Evolutionary conservation across 2,888 invertebrate species (phyloP).

Genomic region (Watsonalla cultraria): DNA sequence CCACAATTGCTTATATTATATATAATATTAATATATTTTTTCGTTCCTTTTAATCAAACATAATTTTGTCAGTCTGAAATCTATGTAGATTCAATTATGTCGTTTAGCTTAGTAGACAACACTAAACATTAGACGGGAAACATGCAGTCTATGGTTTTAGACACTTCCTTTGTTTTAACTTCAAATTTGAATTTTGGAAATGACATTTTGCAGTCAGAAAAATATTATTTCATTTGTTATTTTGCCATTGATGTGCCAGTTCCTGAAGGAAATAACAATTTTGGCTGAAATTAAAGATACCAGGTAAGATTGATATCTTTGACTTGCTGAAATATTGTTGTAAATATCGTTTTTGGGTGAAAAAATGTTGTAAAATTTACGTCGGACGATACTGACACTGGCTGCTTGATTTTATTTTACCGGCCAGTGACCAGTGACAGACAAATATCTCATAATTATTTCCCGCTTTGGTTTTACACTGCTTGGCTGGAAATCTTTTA

Average conservation of each 20-base stretch:
- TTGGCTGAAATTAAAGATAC: neutral
- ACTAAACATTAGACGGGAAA: constrained; percentile 5
- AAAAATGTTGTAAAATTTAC: constrained; percentile 11
- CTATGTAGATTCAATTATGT: no score
- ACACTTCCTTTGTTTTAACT: constrained; percentile 37
- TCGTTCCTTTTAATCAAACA: no score
- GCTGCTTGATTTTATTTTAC: constrained; percentile 35
- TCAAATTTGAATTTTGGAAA: constrained; percentile 44
- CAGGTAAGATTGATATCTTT: constrained; percentile 15
- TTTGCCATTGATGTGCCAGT: constrained; percentile 54
- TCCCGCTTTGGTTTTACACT: constrained; percentile 24
- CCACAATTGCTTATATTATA: no score
- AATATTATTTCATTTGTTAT: constrained; percentile 55
- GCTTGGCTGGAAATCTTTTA: constrained; percentile 41
- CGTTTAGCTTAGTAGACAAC: no score
- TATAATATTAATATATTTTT: no score
- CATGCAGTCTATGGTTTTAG: constrained; percentile 19
- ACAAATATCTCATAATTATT: constrained; percentile 14
- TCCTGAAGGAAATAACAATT: constrained; percentile 27
- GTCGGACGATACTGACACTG: constrained; percentile 26
- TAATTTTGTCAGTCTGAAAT: no score
- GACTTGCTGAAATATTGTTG: constrained; percentile 14
- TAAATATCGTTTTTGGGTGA: constrained; percentile 17
- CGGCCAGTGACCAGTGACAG: constrained; percentile 40
- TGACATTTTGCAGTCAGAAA: constrained; percentile 20